phyloP scores from a whole-genome alignment of 1,140 invertebrate genomes.

The Euwallacea similis region DNA sequence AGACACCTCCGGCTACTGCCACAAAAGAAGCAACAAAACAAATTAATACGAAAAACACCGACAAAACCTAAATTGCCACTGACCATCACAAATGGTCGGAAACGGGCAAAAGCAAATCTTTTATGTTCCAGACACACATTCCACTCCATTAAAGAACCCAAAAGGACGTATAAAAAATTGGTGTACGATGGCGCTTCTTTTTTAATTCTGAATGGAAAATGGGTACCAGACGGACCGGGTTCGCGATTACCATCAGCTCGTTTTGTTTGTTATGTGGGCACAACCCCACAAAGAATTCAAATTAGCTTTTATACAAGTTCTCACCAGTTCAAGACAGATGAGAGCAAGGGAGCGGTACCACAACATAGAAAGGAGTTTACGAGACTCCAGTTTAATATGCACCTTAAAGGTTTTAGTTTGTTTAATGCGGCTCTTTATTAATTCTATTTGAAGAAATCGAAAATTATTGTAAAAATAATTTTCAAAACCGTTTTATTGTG shows the following conservation, averaged over 20 bases:
- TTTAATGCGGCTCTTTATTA: no score
- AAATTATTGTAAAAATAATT: no score
- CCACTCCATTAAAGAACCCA: slow-evolving; percentile 19
- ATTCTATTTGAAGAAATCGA: no score
- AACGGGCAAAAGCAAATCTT: slow-evolving; percentile 8
- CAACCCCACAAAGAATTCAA: slow-evolving; percentile 31
- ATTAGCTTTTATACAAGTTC: slow-evolving; percentile 29
- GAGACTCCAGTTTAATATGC: no score
- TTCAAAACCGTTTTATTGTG: no score
- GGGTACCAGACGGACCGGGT: slow-evolving; percentile 13
- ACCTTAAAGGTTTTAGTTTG: no score
- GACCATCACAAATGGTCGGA: slow-evolving; percentile 8
- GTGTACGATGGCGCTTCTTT: slow-evolving; percentile 25
- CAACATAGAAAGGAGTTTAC: not conserved
- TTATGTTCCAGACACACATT: slow-evolving; percentile 11
- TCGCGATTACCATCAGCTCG: slow-evolving; percentile 25
- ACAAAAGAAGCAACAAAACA: no score
- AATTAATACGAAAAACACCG: not conserved
- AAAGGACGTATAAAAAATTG: slow-evolving; percentile 20
- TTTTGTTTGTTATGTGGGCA: slow-evolving; percentile 30
- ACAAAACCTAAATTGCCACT: not conserved
- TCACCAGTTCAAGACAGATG: slow-evolving; percentile 4
- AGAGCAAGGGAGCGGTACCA: slow-evolving; percentile 5
- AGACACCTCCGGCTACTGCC: no score
- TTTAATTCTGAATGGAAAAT: slow-evolving; percentile 16